A percentile compares a stretch with the other conserved stretches of the same genome.
Evolutionary conservation across 2,797 vertebrate species (phyloP).

Genomic region (Tachyglossus aculeatus): DNA sequence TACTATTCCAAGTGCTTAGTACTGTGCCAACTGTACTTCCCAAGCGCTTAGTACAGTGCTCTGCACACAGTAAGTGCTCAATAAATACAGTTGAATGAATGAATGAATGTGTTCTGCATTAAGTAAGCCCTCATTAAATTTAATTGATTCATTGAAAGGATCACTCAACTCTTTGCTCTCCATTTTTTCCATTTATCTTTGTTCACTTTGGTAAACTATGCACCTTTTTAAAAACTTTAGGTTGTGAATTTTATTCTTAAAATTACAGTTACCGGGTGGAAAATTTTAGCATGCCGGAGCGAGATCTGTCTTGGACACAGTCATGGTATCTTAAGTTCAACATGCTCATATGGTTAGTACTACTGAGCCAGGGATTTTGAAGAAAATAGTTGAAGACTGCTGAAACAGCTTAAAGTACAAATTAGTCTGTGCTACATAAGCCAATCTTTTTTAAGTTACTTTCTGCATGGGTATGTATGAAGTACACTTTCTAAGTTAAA

Average conservation of each 20-base stretch:
- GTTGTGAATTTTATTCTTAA: constrained; percentile 72
- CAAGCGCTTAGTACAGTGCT: no score
- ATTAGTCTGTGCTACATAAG: constrained; percentile 65
- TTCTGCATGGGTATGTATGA: constrained; percentile 48
- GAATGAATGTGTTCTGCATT: no score
- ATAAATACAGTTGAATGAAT: no score
- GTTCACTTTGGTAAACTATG: no score
- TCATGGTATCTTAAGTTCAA: constrained; percentile 74
- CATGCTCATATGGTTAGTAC: constrained; percentile 72
- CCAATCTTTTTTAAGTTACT: constrained; percentile 62
- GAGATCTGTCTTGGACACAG: constrained; percentile 74
- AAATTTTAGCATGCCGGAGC: constrained; percentile 75
- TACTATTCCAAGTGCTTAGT: no score
- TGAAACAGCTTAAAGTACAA: constrained; percentile 69
- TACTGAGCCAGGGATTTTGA: constrained; percentile 71
- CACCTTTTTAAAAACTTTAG: constrained; percentile 68
- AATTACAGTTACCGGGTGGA: constrained; percentile 74
- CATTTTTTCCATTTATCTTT: no score
- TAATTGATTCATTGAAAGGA: constrained; percentile 48
- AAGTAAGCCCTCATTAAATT: no score
- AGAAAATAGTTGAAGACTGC: constrained; percentile 69
- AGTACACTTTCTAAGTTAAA: constrained; percentile 42
- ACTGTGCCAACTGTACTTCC: no score
- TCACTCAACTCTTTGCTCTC: constrained; percentile 50
- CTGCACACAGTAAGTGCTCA: no score